Evolutionary conservation across 2,797 vertebrate genomes (phyloP), one percentile per base, ranked within the genome.

Genomic region (Sebastes elongatus): DNA sequence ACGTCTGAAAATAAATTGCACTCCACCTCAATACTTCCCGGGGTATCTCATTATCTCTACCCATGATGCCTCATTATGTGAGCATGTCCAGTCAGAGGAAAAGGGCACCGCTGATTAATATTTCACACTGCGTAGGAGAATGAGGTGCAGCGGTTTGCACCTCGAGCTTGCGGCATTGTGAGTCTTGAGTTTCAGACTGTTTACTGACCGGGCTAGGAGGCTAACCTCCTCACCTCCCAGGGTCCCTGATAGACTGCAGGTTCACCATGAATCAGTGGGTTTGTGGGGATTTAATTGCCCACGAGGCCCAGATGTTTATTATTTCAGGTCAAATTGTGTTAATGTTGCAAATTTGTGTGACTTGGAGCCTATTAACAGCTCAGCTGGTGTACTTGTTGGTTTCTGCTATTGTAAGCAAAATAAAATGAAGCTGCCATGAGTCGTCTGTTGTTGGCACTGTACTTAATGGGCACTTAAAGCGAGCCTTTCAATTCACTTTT

Each of bases 31-130:
- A 11, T 62, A 66, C 86, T 71, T 90, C 86, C 83, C 89, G 75
- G 87, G 91, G 79, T 80, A 68, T 86, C 89, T 92, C 89, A 93
- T 95, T 94, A 94, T 86, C 86, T 88, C 92, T n/a, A 75, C 92
- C 86, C 93, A 81, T 88, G 93, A 92, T 76, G 87, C 88, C 90
- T 92, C 90, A 86, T 94, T 89, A 91, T 76, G 53, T 28, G 77
- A 76, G 65, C 76, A 78, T 86, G 92, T 91, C 92, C 91, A 91
- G 86, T 89, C 78, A 28, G 78, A 83, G 75, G 74, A 71, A 93
- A 94, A 94, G 93, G 92, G 88, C 90, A 88, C 42, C 16, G 4
- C 63, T 81, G 78, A 91, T 94, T 90, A 94, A 94, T 93, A 91
- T 93, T 94, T 93, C 72, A 93, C 78, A 27, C 60, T 57, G 78